Evolutionary conservation across 2,113 vertebrate genomes (phyloP).

Genomic region (Aphelocoma coerulescens): DNA sequence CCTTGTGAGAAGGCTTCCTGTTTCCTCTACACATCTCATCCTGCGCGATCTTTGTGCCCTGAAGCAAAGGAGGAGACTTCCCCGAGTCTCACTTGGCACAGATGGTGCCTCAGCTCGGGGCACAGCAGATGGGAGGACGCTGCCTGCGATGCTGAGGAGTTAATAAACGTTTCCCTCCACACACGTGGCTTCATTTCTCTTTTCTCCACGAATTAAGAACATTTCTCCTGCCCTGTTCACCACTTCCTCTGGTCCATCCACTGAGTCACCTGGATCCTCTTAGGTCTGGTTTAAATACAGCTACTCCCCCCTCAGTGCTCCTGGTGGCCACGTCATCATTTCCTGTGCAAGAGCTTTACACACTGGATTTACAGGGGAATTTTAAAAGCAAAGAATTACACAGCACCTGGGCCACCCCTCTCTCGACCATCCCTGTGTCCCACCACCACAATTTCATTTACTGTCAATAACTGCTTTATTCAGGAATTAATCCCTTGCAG

Average conservation of each 20-base stretch:
- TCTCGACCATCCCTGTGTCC: accelerated
- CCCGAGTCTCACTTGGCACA: neutral
- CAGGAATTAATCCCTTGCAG: neutral
- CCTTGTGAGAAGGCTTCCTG: neutral
- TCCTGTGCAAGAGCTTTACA: neutral
- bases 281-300: neutral
- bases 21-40: neutral
- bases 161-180: neutral
- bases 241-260: neutral
- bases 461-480: neutral
- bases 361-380: accelerated
- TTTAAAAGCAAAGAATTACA: neutral
- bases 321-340: accelerated
- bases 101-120: neutral
- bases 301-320: neutral
- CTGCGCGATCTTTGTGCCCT: neutral
- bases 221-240: neutral
- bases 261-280: neutral
- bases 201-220: neutral
- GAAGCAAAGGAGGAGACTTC: neutral
- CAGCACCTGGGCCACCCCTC: accelerated
- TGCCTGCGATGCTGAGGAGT: neutral
- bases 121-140: neutral
- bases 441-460: neutral
- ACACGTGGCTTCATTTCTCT: neutral